Evolutionary conservation across 2,888 invertebrate species (phyloP), one percentile per base, ranked within the genome.

Genomic region (Cyrtodaria siliqua): DNA sequence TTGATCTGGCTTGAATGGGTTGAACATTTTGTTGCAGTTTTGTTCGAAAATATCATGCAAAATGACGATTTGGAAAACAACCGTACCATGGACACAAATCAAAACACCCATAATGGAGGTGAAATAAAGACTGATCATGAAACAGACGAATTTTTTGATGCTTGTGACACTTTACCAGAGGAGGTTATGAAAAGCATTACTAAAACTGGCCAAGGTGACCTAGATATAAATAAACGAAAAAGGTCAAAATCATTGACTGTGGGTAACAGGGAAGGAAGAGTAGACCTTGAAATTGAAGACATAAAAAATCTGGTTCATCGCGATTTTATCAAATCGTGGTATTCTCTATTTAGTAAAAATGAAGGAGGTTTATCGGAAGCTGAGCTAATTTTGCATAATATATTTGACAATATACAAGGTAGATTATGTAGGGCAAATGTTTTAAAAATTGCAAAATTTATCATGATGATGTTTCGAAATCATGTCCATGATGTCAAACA

Each of bases 241-340:
- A n/a, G n/a, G n/a, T n/a, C n/a, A n/a, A n/a, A n/a, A n/a, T n/a
- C n/a, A n/a, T n/a, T n/a, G n/a, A n/a, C n/a, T n/a, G 40, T 38
- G 16, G 40, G 40, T 8, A 20, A 44, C 44, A 9, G 4, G 4
- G 44, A 20, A 20, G 16, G n/a, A 4, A 16, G 3, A 4, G 16
- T 44, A 9, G 9, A 8, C 16, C 9, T 38, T 38, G 69, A 75
- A 49, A 50, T 76, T 12, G 18, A 67, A 6, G 47, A 49, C 20
- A n/a, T 80, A 24, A 63, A 67, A 14, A 44, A 33, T 14, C 62
- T 81, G 3, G 80, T 85, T 42, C 56, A 79, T 8, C 69, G 83
- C 73, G 89, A 89, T 72, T 89, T 89, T 76, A 77, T 90, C 1
- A 67, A 80, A n/a, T 80, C 87, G 8, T 89, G 90, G 90, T 87